Conservation (phyloP, 2,888 invertebrate genomes). For the Cantharis rufa region DNA sequence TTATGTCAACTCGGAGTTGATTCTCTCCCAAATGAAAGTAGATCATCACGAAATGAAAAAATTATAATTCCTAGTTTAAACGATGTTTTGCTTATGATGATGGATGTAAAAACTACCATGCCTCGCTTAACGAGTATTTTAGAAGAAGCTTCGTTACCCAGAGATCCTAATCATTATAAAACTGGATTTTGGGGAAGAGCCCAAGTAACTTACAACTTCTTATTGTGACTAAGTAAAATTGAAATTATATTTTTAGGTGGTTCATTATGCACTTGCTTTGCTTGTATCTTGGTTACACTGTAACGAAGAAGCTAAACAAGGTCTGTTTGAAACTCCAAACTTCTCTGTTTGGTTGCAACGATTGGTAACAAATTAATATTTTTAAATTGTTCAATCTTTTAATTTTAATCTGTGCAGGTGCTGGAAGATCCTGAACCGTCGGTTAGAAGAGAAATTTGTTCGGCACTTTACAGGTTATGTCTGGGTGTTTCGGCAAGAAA, state of each 20-base stretch:
- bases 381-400: not conserved
- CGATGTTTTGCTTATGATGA: conserved; percentile 78
- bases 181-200: conserved; percentile 93
- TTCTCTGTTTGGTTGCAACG: conserved; percentile 83
- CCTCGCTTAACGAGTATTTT: conserved; percentile 84
- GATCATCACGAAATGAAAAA: conserved; percentile 61
- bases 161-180: conserved; percentile 83
- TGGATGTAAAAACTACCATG: conserved; percentile 83
- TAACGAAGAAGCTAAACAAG: conserved; percentile 75
- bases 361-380: conserved; percentile 55
- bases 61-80: conserved; percentile 73
- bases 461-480: conserved; percentile 88
- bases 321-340: conserved; percentile 74
- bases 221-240: not conserved
- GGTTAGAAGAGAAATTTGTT: conserved; percentile 88
- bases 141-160: conserved; percentile 80
- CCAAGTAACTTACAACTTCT: conserved; percentile 60
- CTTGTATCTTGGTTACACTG: conserved; percentile 93
- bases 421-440: conserved; percentile 92
- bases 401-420: conserved; percentile 49
- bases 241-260: conserved; percentile 59
- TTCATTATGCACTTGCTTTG: conserved; percentile 90
- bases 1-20: conserved; percentile 84
- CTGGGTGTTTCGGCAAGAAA: conserved; percentile 63
- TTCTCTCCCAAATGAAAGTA: conserved; percentile 52